Base-by-base conservation (phyloP, 2,888 invertebrate species). In the Patella caerulea region DNA sequence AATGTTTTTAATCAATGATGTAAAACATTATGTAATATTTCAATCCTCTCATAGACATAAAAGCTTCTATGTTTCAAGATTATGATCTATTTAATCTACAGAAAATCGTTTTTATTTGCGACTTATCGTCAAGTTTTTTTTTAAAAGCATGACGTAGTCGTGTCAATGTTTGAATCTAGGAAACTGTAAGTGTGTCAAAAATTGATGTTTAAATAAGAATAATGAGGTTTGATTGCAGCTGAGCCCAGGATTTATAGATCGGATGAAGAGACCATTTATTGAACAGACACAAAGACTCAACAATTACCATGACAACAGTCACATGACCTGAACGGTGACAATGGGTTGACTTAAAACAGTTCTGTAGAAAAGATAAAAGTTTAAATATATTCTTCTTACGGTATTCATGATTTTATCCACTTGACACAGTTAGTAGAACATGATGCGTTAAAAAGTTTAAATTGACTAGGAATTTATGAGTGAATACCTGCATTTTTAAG, bases 301-400 rank as follows among this genome's bases (percentile, higher is more conserved):
- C 59, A 54, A 71, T 76, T 56, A 55, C 76, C 72, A 76, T 76
- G 71, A 71, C 76, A 76, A 76, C 76, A 71, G 71, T 76, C 76
- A 76, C 72, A 72, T 76, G 76, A 76, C 71, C 55, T 29, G 56
- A 71, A 24, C 76, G 53, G 65, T 74, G 74, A 74, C 74, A 74
- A 74, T 65, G 74, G 65, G 65, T 65, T 74, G 74, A 59, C 19
- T 54, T 29, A 19, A 73, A 54, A 73, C n/a, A 9, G 55, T 55
- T 54, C 54, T 73, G 54, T 73, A 53, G 54, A 73, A 45, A 73
- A 53, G 29, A 55, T 73, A 73, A 55, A 56, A 24, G 52, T 55
- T 73, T 73, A 54, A 73, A 29, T 73, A 55, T 14, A 45, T 34
- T 34, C 45, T 7, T 15, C n/a, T 71, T 71, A 71, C 9, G 24